These are phyloP conservation scores for Geotrupes spiniger DNA, from an alignment of 2,888 invertebrate genomes.

Conservation along the genomic window DNA sequence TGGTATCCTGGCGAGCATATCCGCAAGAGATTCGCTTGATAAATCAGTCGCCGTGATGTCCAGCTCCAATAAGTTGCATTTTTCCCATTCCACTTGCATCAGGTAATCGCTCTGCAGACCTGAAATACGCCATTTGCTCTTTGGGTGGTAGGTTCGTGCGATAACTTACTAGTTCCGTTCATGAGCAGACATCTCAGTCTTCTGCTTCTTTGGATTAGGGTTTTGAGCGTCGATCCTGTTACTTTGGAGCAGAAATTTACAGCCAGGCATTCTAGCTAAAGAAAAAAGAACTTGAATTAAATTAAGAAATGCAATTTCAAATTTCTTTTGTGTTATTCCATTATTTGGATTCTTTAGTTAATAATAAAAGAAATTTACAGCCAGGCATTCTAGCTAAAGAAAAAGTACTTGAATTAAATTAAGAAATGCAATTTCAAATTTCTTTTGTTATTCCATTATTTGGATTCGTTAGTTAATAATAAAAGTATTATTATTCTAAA, in stretches of 20 bases:
- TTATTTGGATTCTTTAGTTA: too few relatives aligned
- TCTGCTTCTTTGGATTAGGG: slow-evolving; percentile 88
- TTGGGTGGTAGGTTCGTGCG: neutral
- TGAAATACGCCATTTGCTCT: slow-evolving; percentile 44
- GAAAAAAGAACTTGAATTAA: too few relatives aligned
- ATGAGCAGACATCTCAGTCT: slow-evolving; percentile 89
- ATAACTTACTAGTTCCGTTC: slow-evolving; percentile 91
- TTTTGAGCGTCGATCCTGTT: slow-evolving; percentile 92
- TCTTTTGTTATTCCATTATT: too few relatives aligned
- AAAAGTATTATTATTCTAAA: too few relatives aligned
- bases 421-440: too few relatives aligned
- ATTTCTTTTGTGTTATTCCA: too few relatives aligned
- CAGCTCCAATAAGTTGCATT: slow-evolving; percentile 84
- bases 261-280: slow-evolving; percentile 90
- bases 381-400: slow-evolving; percentile 87
- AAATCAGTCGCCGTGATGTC: slow-evolving; percentile 97
- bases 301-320: too few relatives aligned
- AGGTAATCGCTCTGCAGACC: slow-evolving; percentile 89
- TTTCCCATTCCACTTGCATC: slow-evolving; percentile 98
- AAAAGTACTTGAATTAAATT: too few relatives aligned
- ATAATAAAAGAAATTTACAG: slow-evolving; percentile 97
- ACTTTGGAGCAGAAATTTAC: slow-evolving; percentile 98
- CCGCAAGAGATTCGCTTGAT: slow-evolving; percentile 88
- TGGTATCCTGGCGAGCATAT: slow-evolving; percentile 85
- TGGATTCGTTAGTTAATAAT: too few relatives aligned